A percentile compares a stretch with the other conserved stretches of the same genome.
phyloP scores from a whole-genome alignment of 92 coral and sea anemone genomes.

The Galaxea fascicularis region DNA sequence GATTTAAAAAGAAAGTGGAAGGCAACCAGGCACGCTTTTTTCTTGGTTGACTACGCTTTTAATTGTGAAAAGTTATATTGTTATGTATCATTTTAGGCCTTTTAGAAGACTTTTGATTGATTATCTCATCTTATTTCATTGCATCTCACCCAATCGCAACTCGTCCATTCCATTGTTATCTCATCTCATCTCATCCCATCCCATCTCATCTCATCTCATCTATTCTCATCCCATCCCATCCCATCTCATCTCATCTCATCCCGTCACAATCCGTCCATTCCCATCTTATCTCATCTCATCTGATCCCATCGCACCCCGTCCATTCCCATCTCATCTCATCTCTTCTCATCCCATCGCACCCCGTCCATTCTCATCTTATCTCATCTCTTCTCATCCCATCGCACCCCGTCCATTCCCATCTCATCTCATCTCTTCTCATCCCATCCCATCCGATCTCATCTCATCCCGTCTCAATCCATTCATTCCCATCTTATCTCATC shows the following conservation, averaged over 20 bases:
- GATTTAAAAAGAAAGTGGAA: too few relatives aligned
- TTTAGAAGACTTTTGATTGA: too few relatives aligned
- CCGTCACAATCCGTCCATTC: background rate
- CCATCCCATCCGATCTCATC: constrained; percentile 25
- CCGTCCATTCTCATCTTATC: background rate
- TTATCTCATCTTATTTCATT: constrained; percentile 19
- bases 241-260: constrained; percentile 27
- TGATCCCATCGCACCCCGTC: constrained; percentile 22
- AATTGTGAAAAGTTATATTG: too few relatives aligned
- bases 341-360: constrained; percentile 16
- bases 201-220: constrained; percentile 33
- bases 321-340: constrained; percentile 22
- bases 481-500: constrained; percentile 9
- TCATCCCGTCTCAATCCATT: background rate
- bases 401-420: constrained; percentile 5
- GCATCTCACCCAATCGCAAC: constrained; percentile 23
- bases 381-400: background rate
- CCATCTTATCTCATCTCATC: constrained; percentile 15
- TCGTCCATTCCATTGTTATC: constrained; percentile 10
- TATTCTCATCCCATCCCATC: constrained; percentile 21
- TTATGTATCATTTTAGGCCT: too few relatives aligned
- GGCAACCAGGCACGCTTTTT: too few relatives aligned
- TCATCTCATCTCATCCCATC: constrained; percentile 33
- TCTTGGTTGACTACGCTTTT: too few relatives aligned
- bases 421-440: constrained; percentile 14